Evolutionary conservation across 2,113 vertebrate species (phyloP).

Genomic region (Muscicapa adusta): DNA sequence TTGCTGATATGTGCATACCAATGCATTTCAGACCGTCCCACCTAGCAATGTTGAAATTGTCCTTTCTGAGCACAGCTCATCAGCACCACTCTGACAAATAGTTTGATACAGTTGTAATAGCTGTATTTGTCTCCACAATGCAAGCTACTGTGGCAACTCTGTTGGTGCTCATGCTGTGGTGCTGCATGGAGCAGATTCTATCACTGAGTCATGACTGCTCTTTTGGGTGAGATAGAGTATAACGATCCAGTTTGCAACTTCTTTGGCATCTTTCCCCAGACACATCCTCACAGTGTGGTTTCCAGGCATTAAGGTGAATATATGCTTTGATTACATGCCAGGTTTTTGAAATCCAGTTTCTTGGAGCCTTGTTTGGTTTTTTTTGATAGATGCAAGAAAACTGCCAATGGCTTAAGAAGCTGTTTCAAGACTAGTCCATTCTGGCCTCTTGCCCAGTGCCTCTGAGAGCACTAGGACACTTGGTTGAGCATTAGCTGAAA

Average conservation of each 20-base stretch:
- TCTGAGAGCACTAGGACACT: neutral
- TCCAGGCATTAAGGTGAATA: neutral
- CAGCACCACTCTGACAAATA: neutral
- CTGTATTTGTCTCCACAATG: neutral
- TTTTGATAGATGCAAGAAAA: neutral
- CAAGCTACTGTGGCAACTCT: neutral
- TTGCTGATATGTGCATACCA: neutral
- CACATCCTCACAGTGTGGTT: neutral
- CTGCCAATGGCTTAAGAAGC: neutral
- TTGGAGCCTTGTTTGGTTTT: neutral
- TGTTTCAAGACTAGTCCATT: neutral
- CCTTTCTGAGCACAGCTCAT: neutral
- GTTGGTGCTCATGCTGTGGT: neutral
- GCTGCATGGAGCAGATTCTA: neutral
- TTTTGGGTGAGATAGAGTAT: neutral
- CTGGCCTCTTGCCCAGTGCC: neutral
- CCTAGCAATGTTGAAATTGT: neutral
- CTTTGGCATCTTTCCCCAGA: neutral
- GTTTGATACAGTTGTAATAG: neutral
- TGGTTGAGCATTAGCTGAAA: neutral
- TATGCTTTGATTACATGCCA: neutral
- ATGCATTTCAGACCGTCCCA: neutral
- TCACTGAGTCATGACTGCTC: slow-evolving; percentile 9
- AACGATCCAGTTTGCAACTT: neutral
- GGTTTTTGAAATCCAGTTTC: neutral